These are phyloP conservation scores for Callosobruchus maculatus DNA, from an alignment of 2,888 invertebrate genomes.

Conservation along the genomic window DNA sequence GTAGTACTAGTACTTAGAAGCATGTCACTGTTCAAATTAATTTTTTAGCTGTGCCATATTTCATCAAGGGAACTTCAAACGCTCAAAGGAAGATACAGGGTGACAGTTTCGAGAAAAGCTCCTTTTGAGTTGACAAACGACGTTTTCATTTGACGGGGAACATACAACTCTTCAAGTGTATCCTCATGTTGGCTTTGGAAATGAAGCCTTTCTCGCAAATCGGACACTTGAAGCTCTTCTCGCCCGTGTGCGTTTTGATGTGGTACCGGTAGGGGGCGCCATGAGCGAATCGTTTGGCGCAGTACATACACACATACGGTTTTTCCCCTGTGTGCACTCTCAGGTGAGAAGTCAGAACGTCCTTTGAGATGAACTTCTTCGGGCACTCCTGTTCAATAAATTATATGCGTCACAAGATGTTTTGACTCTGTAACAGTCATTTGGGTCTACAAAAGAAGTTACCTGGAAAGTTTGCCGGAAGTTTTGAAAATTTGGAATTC, in stretches of 20 bases:
- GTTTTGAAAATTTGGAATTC: no score
- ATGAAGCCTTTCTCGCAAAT: conserved; percentile 24
- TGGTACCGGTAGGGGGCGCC: conserved; percentile 58
- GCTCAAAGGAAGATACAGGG: not conserved
- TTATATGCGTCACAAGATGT: not conserved
- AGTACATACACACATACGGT: conserved; percentile 31
- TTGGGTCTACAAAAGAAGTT: no score
- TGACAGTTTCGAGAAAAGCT: not conserved
- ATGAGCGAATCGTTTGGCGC: conserved; percentile 48
- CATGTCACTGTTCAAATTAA: no score
- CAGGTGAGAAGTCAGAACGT: conserved; percentile 50
- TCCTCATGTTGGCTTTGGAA: conserved; percentile 24
- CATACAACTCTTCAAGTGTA: conserved; percentile 35
- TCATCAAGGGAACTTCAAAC: not conserved
- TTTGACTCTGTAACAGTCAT: no score
- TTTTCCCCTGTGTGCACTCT: conserved; percentile 36
- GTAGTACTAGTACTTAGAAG: no score
- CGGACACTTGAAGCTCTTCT: conserved; percentile 51
- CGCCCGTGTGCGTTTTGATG: conserved; percentile 58
- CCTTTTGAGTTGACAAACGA: not conserved
- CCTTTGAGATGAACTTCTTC: conserved; percentile 51
- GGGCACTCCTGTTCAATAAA: conserved; percentile 26
- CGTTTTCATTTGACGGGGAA: conserved; percentile 11
- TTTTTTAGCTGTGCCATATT: not conserved
- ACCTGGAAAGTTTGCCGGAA: no score